Evolutionary conservation across 2,888 invertebrate species (phyloP), one percentile per base, ranked within the genome.

Genomic region (Parnassius mnemosyne): DNA sequence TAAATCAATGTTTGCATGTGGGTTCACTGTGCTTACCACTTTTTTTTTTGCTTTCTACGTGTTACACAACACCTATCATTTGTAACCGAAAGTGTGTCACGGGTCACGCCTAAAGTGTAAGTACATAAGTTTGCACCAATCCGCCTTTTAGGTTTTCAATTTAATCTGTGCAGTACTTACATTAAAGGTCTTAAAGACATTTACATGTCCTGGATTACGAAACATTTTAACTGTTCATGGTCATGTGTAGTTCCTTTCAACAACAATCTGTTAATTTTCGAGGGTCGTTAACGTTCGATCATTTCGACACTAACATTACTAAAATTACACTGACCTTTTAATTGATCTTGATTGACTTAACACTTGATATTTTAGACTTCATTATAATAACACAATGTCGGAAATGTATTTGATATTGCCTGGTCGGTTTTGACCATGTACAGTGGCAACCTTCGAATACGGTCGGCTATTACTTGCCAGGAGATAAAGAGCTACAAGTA

Each of bases 1-100:
- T 66, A 71, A 76, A 76, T 79, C 80, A 72, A 72, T 79, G 73
- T 85, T 87, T 88, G 89, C 87, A 87, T 88, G 87, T 80, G 77
- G 82, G 81, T 84, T 84, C 78, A 77, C 76, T 78, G 77, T 77
- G 79, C 78, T 78, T 78, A 69, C 62, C 67, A 69, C 65, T 71
- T 68, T 71, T 69, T 61, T 72, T 71, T 73, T 70, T 41, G 77
- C 76, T 78, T 74, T 74, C 73, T 66, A 70, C 78, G 70, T 78
- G 73, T 73, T 66, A 71, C 68, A 65, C 64, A 57, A 49, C 58
- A 64, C 53, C 49, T 52, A 46, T 64, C 60, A 60, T 60, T 50
- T 44, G 60, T 57, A 56, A 52, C 56, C 49, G 34, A 34, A 34
- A 34, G 34, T 34, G 57, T 62, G 57, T 52, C 61, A 53, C 25